phyloP scores from a whole-genome alignment of 2,888 invertebrate genomes.

The Sceliomorpha sp. region DNA sequence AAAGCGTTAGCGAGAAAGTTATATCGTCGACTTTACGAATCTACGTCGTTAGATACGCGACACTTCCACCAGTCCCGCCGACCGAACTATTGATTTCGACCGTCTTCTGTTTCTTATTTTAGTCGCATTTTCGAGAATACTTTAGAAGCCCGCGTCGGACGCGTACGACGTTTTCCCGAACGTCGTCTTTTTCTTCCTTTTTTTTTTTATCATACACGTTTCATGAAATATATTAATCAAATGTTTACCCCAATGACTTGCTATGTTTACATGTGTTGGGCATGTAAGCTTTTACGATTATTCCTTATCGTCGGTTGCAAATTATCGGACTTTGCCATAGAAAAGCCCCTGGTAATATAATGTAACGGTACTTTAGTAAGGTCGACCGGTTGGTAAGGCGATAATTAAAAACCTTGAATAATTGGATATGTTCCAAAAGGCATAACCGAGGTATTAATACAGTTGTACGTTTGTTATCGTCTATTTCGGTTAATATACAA shows the following conservation, averaged over 20 bases:
- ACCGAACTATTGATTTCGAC: conserved; percentile 71
- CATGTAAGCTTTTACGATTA: no score
- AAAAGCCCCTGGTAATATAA: conserved; percentile 36
- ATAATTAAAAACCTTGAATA: conserved; percentile 39
- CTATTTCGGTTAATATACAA: no score
- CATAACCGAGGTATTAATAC: neutral
- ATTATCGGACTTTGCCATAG: no score
- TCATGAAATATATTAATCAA: no score
- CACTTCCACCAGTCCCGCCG: conserved; percentile 58
- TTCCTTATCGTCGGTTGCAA: no score
- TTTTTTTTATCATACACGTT: no score
- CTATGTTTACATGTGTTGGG: no score
- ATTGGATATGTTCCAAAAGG: conserved; percentile 56
- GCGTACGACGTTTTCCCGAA: no score
- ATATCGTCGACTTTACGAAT: neutral
- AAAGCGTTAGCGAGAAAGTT: conserved; percentile 8
- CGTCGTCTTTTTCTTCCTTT: no score
- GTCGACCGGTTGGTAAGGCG: neutral
- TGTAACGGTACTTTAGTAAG: conserved; percentile 53
- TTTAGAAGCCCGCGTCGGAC: conserved; percentile 10
- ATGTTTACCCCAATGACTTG: no score
- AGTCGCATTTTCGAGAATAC: conserved; percentile 17
- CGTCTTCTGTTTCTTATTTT: conserved; percentile 64
- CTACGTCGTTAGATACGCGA: conserved; percentile 43
- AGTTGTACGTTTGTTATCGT: conserved; percentile 1